Evolutionary conservation across 1,140 invertebrate genomes (phyloP).

Genomic region (Latrodectus geometricus): DNA sequence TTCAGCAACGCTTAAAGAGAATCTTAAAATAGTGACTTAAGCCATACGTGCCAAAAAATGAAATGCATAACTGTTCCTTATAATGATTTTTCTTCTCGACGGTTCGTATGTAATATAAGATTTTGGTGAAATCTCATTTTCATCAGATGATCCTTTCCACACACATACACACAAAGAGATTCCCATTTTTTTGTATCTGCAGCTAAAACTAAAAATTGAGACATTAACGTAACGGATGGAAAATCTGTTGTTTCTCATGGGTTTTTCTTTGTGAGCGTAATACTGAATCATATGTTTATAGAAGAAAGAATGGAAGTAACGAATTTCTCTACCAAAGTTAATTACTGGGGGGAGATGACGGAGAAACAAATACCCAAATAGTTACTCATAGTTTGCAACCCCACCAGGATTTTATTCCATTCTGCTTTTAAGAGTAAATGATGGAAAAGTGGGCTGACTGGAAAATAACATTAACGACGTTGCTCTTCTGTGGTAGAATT

Average conservation of each 20-base stretch:
- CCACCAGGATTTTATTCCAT: background rate
- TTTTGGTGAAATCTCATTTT: background rate
- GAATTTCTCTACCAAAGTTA: constrained; percentile 1
- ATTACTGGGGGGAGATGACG: background rate
- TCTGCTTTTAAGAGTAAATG: background rate
- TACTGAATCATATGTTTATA: background rate
- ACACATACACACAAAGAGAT: background rate
- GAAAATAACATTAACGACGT: no score
- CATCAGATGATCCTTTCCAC: background rate
- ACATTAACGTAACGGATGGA: background rate
- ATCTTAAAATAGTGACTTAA: background rate
- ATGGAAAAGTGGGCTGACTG: no score
- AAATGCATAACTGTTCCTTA: background rate
- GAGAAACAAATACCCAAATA: background rate
- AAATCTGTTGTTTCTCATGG: background rate
- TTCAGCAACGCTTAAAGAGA: background rate
- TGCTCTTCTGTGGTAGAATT: no score
- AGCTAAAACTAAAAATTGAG: background rate
- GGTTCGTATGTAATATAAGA: background rate
- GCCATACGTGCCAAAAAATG: background rate
- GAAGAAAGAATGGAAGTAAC: background rate
- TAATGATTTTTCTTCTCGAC: background rate
- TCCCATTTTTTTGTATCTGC: background rate
- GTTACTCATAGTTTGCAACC: background rate
- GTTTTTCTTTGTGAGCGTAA: background rate